Conservation (phyloP, 2,888 invertebrate genomes). For the Mechanitis mazaeus region DNA sequence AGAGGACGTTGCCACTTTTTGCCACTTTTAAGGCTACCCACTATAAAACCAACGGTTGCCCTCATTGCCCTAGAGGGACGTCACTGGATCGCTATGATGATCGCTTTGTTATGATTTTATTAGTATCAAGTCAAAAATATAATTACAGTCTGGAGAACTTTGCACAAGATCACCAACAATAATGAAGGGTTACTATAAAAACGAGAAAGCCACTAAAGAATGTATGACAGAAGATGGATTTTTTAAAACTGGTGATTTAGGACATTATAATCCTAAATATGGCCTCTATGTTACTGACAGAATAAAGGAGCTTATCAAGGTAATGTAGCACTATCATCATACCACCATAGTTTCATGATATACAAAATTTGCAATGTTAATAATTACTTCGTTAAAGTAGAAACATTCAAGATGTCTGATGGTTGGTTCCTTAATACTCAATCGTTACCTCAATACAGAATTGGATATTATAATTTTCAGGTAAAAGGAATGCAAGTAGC, state of each 20-base stretch:
- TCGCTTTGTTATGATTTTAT: no score
- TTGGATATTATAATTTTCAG: slow-evolving; percentile 34
- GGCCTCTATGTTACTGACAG: slow-evolving; percentile 85
- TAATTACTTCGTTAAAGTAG: no score
- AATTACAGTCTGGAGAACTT: slow-evolving; percentile 80
- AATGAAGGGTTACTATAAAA: slow-evolving; percentile 81
- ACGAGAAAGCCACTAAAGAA: slow-evolving; percentile 82
- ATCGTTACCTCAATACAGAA: no score
- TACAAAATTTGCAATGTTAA: no score
- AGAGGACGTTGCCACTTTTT: no score
- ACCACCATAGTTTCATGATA: no score
- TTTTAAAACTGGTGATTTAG: slow-evolving; percentile 86
- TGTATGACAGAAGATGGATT: slow-evolving; percentile 82
- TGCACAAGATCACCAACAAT: slow-evolving; percentile 84
- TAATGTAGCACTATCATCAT: slow-evolving; percentile 24
- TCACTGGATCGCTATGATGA: no score
- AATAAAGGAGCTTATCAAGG: slow-evolving; percentile 89
- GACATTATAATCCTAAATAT: slow-evolving; percentile 79
- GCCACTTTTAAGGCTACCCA: no score
- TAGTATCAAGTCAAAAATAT: not conserved
- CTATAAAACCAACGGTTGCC: no score
- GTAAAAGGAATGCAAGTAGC: slow-evolving; percentile 88
- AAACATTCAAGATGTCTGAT: no score
- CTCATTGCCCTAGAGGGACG: no score
- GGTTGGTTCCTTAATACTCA: no score